These are phyloP conservation scores for Ascaphus truei DNA, from an alignment of 2,113 vertebrate genomes.

Conservation along the genomic window DNA sequence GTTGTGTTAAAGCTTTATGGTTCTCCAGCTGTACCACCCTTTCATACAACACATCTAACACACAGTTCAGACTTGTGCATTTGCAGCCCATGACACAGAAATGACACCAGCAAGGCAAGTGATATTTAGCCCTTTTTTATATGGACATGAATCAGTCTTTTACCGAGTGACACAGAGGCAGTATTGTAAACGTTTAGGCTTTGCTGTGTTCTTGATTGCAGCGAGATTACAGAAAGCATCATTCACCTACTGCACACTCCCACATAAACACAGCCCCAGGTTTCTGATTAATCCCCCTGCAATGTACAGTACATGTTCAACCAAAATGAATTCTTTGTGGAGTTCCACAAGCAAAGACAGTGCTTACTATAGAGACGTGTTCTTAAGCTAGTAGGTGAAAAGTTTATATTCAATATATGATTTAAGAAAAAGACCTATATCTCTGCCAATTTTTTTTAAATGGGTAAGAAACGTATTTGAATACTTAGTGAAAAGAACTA, in stretches of 20 bases:
- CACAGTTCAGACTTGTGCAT: conserved; percentile 13
- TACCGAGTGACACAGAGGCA: conserved; percentile 3
- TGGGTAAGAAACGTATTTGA: no score
- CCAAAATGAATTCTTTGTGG: conserved; percentile 4
- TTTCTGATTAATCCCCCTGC: not conserved
- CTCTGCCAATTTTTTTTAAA: not conserved
- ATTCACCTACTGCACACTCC: not conserved
- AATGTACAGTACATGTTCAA: not conserved
- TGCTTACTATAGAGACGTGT: not conserved
- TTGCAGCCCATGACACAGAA: conserved; percentile 2
- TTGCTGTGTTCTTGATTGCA: conserved; percentile 17
- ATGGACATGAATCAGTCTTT: conserved; percentile 21
- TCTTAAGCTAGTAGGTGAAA: not conserved
- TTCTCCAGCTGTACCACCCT: not conserved
- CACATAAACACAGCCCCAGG: not conserved
- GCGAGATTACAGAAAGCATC: not conserved
- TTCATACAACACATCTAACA: not conserved
- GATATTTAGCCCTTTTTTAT: not conserved
- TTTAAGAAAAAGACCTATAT: not conserved
- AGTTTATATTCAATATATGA: not conserved
- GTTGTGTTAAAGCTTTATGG: not conserved
- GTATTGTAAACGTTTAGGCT: conserved; percentile 1
- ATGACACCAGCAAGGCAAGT: conserved; percentile 7
- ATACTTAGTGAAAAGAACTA: no score
- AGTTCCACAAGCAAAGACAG: not conserved